Conservation (phyloP, 2,888 invertebrate species). For the Eristalinus sepulchralis region DNA sequence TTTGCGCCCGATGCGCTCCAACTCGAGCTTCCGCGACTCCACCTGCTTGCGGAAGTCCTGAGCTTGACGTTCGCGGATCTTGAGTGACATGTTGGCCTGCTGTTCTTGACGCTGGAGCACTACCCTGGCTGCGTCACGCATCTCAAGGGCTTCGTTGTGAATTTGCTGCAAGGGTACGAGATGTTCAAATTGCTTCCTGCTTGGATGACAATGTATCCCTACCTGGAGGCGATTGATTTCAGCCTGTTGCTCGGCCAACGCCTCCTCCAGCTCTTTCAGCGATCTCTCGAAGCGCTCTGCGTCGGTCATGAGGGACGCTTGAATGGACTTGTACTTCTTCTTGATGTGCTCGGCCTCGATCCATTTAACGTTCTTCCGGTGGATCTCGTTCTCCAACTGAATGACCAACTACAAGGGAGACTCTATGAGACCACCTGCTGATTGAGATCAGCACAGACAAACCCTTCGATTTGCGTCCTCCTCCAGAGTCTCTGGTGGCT, state of each 20-base stretch:
- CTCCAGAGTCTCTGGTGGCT: conserved; percentile 80
- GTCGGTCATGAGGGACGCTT: conserved; percentile 86
- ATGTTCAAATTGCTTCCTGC: not conserved
- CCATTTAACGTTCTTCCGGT: conserved; percentile 90
- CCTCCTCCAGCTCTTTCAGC: conserved; percentile 86
- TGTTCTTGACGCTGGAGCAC: conserved; percentile 87
- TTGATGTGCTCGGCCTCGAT: conserved; percentile 90
- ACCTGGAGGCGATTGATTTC: conserved; percentile 90
- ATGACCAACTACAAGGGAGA: conserved; percentile 83
- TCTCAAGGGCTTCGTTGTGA: conserved; percentile 87
- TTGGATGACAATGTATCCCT: conserved; percentile 32
- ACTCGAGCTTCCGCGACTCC: conserved; percentile 86
- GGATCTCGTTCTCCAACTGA: conserved; percentile 90
- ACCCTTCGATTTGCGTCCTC: conserved; percentile 87
- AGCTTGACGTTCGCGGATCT: conserved; percentile 85
- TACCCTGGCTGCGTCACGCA: conserved; percentile 86
- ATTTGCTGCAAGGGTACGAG: conserved; percentile 82
- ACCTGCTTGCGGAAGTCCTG: conserved; percentile 86
- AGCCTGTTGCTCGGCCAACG: conserved; percentile 85
- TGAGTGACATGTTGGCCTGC: conserved; percentile 85
- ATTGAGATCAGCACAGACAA: not conserved
- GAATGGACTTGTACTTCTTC: conserved; percentile 88
- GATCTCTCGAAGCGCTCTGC: conserved; percentile 88
- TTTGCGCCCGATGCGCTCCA: conserved; percentile 89
- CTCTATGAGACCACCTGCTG: not conserved